Evolutionary conservation across 2,888 invertebrate genomes (phyloP).

Genomic region (Sussaba pulchella): DNA sequence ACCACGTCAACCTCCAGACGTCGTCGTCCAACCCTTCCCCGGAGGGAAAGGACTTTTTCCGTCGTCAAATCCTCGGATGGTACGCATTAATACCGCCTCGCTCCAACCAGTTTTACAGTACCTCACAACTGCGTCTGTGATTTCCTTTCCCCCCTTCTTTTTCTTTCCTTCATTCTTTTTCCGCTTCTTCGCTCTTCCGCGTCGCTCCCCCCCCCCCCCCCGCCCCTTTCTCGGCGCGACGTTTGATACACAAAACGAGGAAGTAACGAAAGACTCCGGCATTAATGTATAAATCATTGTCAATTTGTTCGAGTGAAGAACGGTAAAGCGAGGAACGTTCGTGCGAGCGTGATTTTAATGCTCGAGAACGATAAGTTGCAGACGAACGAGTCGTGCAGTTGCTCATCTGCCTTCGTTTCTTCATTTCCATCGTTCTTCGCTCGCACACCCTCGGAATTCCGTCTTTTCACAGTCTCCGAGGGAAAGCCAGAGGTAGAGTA

Average conservation of each 20-base stretch:
- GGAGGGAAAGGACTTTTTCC: not conserved
- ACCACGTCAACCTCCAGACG: slow-evolving; percentile 17
- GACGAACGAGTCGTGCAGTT: slow-evolving; percentile 55
- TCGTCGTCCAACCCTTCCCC: not conserved
- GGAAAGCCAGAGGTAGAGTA: slow-evolving; percentile 57
- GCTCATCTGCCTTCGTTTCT: slow-evolving; percentile 41
- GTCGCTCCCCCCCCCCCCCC: no score
- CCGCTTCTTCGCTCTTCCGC: not conserved
- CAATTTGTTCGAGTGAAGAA: slow-evolving; percentile 57
- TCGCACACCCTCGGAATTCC: slow-evolving; percentile 24
- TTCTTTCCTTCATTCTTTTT: not conserved
- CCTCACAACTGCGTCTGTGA: not conserved
- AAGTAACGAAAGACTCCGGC: not conserved
- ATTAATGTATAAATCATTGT: slow-evolving; percentile 65
- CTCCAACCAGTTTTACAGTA: slow-evolving; percentile 27
- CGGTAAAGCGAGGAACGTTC: slow-evolving; percentile 8
- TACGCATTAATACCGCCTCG: not conserved
- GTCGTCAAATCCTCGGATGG: not conserved
- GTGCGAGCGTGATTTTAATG: slow-evolving; percentile 60
- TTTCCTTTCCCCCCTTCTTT: not conserved
- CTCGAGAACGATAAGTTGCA: slow-evolving; percentile 59
- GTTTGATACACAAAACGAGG: not conserved
- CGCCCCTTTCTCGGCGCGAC: not conserved
- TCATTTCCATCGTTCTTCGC: slow-evolving; percentile 51
- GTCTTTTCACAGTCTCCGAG: slow-evolving; percentile 59